Base-by-base conservation (phyloP, 2,113 vertebrate genomes). In the Phyllostomus discolor region DNA sequence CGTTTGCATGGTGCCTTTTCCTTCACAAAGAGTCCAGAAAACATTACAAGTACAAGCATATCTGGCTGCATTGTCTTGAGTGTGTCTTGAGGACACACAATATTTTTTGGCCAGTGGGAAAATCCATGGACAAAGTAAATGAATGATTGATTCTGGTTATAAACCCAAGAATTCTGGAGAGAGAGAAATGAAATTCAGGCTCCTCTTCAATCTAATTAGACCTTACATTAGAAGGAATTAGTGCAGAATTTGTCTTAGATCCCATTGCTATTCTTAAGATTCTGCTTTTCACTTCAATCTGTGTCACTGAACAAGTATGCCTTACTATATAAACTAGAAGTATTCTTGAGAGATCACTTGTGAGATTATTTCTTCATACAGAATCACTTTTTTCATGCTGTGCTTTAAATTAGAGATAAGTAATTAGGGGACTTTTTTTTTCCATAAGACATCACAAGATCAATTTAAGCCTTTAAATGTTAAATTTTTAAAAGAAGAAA, bases 401-500 rank as follows among this genome's bases (percentile, higher is more conserved):
- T 95, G 7, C 16, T n/a, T 76, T 92, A 69, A 84, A 78, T 46
- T 76, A 80, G 41, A 94, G 26, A 66, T 52, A 50, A 78, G 2
- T 73, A 92, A 67, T 50, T 90, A 76, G 22, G 82, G 46, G 54
- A 84, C 24, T 62, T 62, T 62, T n/a, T 62, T 59, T 86, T 91
- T 38, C 72, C 67, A 48, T 28, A 88, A 38, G 54, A 52, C 35
- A 50, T 78, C 26, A 91, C 31, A 52, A 81, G 52, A 84, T 93
- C 54, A 76, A 54, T 46, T 78, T 93, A 67, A 93, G 62, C 5
- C 94, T 59, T 95, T 41, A 73, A 96, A 69, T 69, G 28, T 75
- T 81, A 10, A 83, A 15, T 95, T 66, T 88, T 93, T 86, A 52
- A 67, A 88, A 80, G 54, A 52, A 96, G 75, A 80, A 46, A 48